Conservation (phyloP, 2,113 vertebrate genomes). For the Syngnathus floridae region DNA sequence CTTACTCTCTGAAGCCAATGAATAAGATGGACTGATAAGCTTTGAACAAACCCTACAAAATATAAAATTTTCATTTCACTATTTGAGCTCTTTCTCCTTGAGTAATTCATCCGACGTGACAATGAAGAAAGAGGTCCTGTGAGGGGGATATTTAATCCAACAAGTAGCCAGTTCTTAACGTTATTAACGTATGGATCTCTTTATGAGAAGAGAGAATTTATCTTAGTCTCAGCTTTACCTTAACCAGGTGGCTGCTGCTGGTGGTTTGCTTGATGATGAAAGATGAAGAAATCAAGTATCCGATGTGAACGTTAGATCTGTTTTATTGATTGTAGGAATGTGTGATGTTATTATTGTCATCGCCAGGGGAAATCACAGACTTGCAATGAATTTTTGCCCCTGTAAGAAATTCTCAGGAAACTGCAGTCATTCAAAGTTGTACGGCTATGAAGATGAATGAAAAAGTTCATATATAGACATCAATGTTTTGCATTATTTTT, state of each 20-base stretch:
- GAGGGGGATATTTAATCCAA: slow-evolving; percentile 56
- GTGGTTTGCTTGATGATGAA: neutral
- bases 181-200: slow-evolving; percentile 5
- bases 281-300: slow-evolving; percentile 1
- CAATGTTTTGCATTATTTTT: too few relatives aligned
- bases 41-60: slow-evolving; percentile 53
- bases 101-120: slow-evolving; percentile 26
- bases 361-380: slow-evolving; percentile 7
- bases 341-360: slow-evolving; percentile 7
- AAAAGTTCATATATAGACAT: neutral
- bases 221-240: slow-evolving; percentile 5
- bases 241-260: slow-evolving; percentile 4
- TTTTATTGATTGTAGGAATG: slow-evolving; percentile 3
- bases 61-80: slow-evolving; percentile 31
- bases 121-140: slow-evolving; percentile 19
- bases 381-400: slow-evolving; percentile 3
- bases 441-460: neutral
- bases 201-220: slow-evolving; percentile 14
- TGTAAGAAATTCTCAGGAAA: neutral
- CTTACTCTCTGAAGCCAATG: slow-evolving; percentile 31
- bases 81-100: slow-evolving; percentile 25
- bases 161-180: slow-evolving; percentile 36
- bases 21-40: slow-evolving; percentile 38
- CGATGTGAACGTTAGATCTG: slow-evolving; percentile 1
- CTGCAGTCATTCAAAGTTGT: neutral